Percentiles rank a stretch among this genome's conserved stretches.
phyloP scores from a whole-genome alignment of 2,797 vertebrate genomes.

The Acridotheres tristis region DNA sequence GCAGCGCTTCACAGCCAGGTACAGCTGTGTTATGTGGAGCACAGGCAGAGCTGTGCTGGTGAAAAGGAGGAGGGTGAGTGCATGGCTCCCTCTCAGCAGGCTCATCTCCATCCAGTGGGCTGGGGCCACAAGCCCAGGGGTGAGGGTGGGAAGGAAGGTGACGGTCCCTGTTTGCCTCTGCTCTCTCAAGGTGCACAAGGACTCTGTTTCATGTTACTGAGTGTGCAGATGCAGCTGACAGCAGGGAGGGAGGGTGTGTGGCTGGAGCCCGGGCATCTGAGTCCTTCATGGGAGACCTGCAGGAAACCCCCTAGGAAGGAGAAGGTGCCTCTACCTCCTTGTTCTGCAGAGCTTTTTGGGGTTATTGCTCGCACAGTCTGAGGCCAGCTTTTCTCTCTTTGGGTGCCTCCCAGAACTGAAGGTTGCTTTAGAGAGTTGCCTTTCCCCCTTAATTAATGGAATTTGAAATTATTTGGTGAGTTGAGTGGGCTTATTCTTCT shows the following conservation, averaged over 20 bases:
- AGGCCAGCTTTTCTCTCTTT: background rate
- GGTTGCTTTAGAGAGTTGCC: background rate
- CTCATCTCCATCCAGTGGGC: background rate
- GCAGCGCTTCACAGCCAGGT: background rate
- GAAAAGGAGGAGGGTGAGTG: background rate
- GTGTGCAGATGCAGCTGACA: fast-evolving
- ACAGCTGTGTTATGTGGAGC: background rate
- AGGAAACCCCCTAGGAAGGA: background rate
- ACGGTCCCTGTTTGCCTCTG: background rate
- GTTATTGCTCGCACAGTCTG: background rate
- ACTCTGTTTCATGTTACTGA: background rate
- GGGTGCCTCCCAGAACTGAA: background rate
- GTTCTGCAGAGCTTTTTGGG: background rate
- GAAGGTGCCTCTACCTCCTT: background rate
- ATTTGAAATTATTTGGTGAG: background rate
- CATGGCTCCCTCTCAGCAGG: background rate
- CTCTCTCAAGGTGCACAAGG: fast-evolving
- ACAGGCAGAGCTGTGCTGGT: background rate
- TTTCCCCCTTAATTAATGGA: background rate
- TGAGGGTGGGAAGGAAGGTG: background rate
- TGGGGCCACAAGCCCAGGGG: background rate
- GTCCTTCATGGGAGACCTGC: background rate
- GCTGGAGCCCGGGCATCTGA: background rate
- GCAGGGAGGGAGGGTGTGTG: background rate
- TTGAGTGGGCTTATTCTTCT: background rate